Base-by-base conservation (phyloP, 2,113 vertebrate species). In the Amphilophus citrinellus region DNA sequence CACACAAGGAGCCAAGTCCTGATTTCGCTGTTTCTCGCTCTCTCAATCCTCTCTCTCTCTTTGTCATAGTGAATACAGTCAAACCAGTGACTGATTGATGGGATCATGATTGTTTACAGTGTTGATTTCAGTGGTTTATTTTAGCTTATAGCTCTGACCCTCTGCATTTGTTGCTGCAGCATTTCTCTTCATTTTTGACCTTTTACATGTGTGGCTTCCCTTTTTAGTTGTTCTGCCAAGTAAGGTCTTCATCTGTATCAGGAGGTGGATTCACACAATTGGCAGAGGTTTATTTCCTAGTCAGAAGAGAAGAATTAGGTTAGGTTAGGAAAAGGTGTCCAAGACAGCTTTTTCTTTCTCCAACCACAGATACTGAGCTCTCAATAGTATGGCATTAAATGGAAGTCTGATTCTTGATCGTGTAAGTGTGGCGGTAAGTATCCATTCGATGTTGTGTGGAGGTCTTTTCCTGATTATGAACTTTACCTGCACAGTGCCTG, bases 241-340 rank as follows among this genome's bases (percentile, higher is more conserved):
- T 66, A 81, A 90, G 82, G 15, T 84, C 90, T 94, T 93, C 89
- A 85, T 88, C 61, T 77, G 59, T 22, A 2, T 83, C 79, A 35
- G 59, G 61, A 87, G 85, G 80, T 84, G 84, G 88, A 92, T 8
- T 77, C 80, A 78, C 87, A 87, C 90, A 62, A 84, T 84, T 76
- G 78, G 80, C 63, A 2, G 0, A 27, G 61, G 90, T 94, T 93
- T 91, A 84, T 93, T 93, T 95, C 93, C 92, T 80, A 79, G 85
- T 83, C 78, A 6, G 22, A 60, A 44, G 79, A 87, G 83, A 85
- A 92, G 79, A 84, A 93, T 93, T 87, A 77, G 61, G 27, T 27
- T 27, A 27, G 27, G 2, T 89, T 88, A 47, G 62, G 85, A 86
- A 76, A 91, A 91, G 93, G 79, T 82, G 79, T 63, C 82, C 76